Percentiles rank a stretch among this genome's conserved stretches.
phyloP scores from a whole-genome alignment of 2,888 invertebrate species.

The Petrolisthes manimaculis region DNA sequence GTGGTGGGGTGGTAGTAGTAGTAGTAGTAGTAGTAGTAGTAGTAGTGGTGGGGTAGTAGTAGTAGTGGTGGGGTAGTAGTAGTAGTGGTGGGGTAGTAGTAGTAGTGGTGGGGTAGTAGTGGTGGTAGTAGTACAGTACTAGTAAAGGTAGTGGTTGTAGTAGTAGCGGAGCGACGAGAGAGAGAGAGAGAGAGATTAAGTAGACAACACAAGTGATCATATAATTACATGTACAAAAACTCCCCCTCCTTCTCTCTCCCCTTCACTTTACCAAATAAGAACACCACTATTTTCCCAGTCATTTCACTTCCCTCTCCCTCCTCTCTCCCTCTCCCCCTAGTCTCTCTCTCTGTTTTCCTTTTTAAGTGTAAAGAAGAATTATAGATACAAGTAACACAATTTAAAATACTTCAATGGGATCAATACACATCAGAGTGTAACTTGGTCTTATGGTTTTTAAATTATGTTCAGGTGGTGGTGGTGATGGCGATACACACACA shows the following conservation, averaged over 20 bases:
- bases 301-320: not conserved
- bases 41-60: not conserved
- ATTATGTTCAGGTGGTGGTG: too few relatives aligned
- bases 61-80: not conserved
- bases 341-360: not conserved
- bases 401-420: too few relatives aligned
- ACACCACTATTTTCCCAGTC: too few relatives aligned
- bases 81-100: not conserved
- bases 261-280: not conserved
- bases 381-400: too few relatives aligned
- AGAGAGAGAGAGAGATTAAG: too few relatives aligned
- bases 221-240: not conserved
- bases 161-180: not conserved
- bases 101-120: too few relatives aligned
- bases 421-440: too few relatives aligned
- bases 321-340: not conserved
- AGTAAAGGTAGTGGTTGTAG: not conserved
- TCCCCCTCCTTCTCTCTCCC: not conserved
- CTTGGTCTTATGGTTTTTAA: too few relatives aligned
- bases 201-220: not conserved
- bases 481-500: too few relatives aligned
- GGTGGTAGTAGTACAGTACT: not conserved
- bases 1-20: too few relatives aligned
- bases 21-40: too few relatives aligned
- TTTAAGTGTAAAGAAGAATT: too few relatives aligned